phyloP scores from a whole-genome alignment of 1,140 invertebrate genomes.

The Micrasema longulum region DNA sequence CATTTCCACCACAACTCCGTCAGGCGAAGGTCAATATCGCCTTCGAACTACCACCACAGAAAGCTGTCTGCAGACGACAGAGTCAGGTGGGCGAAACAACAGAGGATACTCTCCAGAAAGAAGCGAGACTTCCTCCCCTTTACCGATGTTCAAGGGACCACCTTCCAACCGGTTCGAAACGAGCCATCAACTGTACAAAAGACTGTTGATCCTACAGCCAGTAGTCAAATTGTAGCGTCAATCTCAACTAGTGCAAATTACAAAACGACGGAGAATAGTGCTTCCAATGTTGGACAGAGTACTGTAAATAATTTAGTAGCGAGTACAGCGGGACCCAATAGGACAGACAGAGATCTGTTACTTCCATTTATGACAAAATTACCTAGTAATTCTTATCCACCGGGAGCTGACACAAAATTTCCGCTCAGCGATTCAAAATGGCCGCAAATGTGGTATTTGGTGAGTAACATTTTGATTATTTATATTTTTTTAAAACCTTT shows the following conservation, averaged over 20 bases:
- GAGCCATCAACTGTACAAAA: not conserved
- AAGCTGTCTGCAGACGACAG: constrained; percentile 76
- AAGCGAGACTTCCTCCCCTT: constrained; percentile 76
- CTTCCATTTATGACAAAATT: constrained; percentile 4
- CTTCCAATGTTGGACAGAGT: not conserved
- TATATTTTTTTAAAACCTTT: too few species aligned
- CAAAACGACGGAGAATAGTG: not conserved
- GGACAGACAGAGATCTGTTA: constrained; percentile 44
- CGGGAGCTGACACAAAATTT: constrained; percentile 57
- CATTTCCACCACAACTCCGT: constrained; percentile 83
- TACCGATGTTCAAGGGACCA: constrained; percentile 58
- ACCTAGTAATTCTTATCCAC: not conserved
- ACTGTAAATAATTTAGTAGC: not conserved
- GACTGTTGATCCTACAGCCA: not conserved
- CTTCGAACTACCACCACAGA: constrained; percentile 75
- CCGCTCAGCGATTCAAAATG: constrained; percentile 85
- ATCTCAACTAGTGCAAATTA: not conserved
- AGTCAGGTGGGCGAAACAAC: constrained; percentile 79
- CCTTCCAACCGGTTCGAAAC: constrained; percentile 37
- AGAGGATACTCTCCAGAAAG: constrained; percentile 74
- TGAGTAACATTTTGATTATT: constrained; percentile 68
- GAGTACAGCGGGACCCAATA: constrained; percentile 30
- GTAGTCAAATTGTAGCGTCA: not conserved
- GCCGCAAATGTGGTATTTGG: constrained; percentile 93
- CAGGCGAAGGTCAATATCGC: constrained; percentile 77